phyloP scores from a whole-genome alignment of 2,888 invertebrate genomes.

The Hypomecis atomaria region DNA sequence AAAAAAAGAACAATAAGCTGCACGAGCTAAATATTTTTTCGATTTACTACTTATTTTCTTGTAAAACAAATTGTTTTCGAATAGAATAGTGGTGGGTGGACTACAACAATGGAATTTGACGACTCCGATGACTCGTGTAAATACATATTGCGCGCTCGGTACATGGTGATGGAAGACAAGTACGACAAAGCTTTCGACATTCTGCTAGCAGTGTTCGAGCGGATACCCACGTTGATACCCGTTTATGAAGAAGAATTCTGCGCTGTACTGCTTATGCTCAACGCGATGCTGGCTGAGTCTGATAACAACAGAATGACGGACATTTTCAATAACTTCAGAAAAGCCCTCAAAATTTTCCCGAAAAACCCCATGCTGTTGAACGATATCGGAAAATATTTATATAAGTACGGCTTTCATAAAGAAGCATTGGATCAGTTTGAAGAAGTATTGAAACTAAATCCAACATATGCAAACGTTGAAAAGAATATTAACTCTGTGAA shows the following conservation, averaged over 20 bases:
- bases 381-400: conserved; percentile 72
- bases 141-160: conserved; percentile 58
- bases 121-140: conserved; percentile 36
- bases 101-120: conserved; percentile 17
- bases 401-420: conserved; percentile 81
- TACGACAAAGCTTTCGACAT: conserved; percentile 65
- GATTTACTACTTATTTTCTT: too few species aligned
- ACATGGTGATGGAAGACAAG: conserved; percentile 50
- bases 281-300: conserved; percentile 50
- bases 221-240: conserved; percentile 50
- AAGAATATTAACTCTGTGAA: conserved; percentile 88
- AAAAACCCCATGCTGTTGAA: conserved; percentile 61
- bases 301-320: conserved; percentile 56
- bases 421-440: conserved; percentile 85
- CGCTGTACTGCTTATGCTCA: conserved; percentile 52
- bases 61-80: too few species aligned
- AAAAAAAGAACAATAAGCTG: too few species aligned
- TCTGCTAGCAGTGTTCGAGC: conserved; percentile 63
- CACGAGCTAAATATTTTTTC: too few species aligned
- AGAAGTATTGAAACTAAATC: conserved; percentile 77
- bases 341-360: conserved; percentile 61
- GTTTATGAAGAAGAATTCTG: conserved; percentile 63
- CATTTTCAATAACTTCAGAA: conserved; percentile 64
- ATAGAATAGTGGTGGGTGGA: too few species aligned
- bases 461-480: conserved; percentile 83